phyloP scores from a whole-genome alignment of 2,113 vertebrate genomes.

The Ageneiosus marmoratus region DNA sequence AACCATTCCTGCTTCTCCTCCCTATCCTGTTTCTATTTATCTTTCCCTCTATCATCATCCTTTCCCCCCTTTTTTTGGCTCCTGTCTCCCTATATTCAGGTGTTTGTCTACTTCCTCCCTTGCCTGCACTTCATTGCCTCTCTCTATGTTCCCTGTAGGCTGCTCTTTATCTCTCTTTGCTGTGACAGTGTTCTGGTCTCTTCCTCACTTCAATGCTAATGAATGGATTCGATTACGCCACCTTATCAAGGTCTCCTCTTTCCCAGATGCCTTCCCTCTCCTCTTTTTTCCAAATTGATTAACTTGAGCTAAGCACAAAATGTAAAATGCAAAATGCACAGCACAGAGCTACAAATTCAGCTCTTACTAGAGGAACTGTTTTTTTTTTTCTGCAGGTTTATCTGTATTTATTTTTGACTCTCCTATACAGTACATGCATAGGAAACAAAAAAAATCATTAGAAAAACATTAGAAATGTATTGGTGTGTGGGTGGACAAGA shows the following conservation, averaged over 20 bases:
- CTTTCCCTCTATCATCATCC: background rate
- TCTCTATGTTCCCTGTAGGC: background rate
- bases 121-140: background rate
- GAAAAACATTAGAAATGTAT: background rate
- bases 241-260: slow-evolving; percentile 24
- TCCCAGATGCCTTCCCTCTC: background rate
- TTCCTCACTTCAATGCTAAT: slow-evolving; percentile 34
- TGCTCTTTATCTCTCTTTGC: slow-evolving; percentile 39
- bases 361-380: background rate
- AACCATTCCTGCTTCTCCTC: background rate
- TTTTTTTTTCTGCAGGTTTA: background rate
- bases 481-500: background rate
- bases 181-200: slow-evolving; percentile 22
- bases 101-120: background rate
- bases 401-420: background rate
- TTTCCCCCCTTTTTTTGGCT: background rate
- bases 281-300: slow-evolving; percentile 27
- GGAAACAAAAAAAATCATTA: too few species aligned
- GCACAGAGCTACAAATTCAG: background rate
- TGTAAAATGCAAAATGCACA: background rate
- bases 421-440: background rate
- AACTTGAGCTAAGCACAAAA: background rate
- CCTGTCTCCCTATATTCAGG: background rate
- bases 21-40: background rate
- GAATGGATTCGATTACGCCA: slow-evolving; percentile 28